A percentile compares a stretch with the other conserved stretches of the same genome.
Conservation (phyloP, 2,113 vertebrate genomes). For the Callorhinus ursinus region DNA sequence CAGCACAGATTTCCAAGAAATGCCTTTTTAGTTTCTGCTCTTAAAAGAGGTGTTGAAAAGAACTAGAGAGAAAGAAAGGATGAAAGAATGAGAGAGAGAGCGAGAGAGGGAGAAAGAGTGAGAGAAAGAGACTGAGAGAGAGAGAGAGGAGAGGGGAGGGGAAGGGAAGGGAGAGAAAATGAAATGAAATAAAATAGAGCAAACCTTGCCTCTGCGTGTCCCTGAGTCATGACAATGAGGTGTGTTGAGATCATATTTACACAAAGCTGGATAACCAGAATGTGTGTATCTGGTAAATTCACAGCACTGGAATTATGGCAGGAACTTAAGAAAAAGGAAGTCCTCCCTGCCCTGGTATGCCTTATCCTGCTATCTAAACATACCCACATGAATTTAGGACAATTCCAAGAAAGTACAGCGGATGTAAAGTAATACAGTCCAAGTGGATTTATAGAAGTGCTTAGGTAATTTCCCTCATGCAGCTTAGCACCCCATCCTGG, state of each 20-base stretch:
- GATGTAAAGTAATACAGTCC: background rate
- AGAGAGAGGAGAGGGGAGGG: too few relatives aligned
- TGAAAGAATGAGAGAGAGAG: background rate
- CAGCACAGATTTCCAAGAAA: slow-evolving; percentile 5
- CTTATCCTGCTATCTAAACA: slow-evolving; percentile 47
- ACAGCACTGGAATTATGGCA: background rate
- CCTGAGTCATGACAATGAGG: background rate
- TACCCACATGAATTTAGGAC: slow-evolving; percentile 14
- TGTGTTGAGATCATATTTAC: background rate
- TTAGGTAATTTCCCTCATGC: background rate
- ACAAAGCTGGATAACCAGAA: background rate
- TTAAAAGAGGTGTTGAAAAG: background rate
- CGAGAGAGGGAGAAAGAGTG: background rate
- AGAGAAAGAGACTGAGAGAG: background rate
- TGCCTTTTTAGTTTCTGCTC: background rate
- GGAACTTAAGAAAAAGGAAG: background rate
- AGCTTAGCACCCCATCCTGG: background rate
- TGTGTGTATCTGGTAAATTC: background rate
- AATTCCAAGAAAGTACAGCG: background rate
- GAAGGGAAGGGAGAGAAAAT: background rate
- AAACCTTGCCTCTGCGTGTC: background rate
- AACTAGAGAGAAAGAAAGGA: background rate
- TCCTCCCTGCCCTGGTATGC: background rate
- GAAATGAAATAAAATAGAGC: background rate
- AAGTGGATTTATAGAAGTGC: background rate